These are phyloP conservation scores for Peromyscus maniculatus DNA, from an alignment of 2,113 vertebrate genomes.

Conservation along the genomic window DNA sequence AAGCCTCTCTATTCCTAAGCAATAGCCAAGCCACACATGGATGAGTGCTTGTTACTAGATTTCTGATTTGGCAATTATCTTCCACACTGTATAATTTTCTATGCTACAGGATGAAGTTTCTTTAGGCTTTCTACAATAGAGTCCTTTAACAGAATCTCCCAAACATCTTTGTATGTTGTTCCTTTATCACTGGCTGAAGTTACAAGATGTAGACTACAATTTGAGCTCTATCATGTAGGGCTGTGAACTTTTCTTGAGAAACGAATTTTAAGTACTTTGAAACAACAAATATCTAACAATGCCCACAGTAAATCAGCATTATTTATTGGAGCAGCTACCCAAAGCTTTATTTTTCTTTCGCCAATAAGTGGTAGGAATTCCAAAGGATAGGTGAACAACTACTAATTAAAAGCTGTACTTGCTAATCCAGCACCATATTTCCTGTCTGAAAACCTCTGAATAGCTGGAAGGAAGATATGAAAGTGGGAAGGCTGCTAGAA, in stretches of 20 bases:
- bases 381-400: slow-evolving; percentile 47
- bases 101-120: not conserved
- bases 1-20: not conserved
- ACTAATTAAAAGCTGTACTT: slow-evolving; percentile 50
- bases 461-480: not conserved
- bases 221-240: not conserved
- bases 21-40: not conserved
- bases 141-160: not conserved
- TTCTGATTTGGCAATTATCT: not conserved
- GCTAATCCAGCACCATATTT: slow-evolving; percentile 72
- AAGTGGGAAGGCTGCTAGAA: not conserved
- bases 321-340: not conserved
- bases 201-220: slow-evolving; percentile 6
- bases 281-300: not conserved
- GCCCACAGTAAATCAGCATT: not conserved
- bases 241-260: not conserved
- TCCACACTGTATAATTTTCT: not conserved
- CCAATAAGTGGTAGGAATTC: slow-evolving; percentile 37
- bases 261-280: not conserved
- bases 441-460: slow-evolving; percentile 41
- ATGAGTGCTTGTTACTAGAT: not conserved
- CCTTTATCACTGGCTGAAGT: not conserved
- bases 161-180: not conserved
- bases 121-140: not conserved
- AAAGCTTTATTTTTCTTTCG: not conserved